Percentiles rank a stretch among this genome's conserved stretches.
Conservation (phyloP, 2,888 invertebrate genomes). For the Polietes domitor region DNA sequence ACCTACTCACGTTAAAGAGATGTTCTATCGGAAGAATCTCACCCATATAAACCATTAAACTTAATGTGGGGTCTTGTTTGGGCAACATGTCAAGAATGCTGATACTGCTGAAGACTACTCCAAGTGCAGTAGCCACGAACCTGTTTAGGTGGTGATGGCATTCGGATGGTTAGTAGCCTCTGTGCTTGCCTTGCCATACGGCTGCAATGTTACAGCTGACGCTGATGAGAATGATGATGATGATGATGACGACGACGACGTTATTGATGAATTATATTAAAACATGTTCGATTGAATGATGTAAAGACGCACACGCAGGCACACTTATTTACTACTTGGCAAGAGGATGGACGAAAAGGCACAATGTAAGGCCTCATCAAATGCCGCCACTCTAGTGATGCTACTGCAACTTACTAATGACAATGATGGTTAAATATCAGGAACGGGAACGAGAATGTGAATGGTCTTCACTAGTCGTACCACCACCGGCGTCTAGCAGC, state of each 20-base stretch:
- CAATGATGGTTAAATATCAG: conserved; percentile 32
- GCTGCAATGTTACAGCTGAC: conserved; percentile 24
- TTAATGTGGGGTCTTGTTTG: conserved; percentile 53
- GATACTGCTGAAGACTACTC: conserved; percentile 16
- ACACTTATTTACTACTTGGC: not conserved
- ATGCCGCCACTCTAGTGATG: conserved; percentile 21
- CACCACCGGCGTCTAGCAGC: conserved; percentile 6
- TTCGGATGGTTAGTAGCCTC: conserved; percentile 27
- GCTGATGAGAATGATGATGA: conserved; percentile 1
- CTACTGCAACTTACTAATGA: conserved; percentile 29
- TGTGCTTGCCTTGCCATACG: conserved; percentile 3
- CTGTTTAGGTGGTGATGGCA: conserved; percentile 50
- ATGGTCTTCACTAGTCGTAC: conserved; percentile 6
- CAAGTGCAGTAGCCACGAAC: conserved; percentile 24
- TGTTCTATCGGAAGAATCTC: conserved; percentile 8
- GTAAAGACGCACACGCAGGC: not conserved
- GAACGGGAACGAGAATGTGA: conserved; percentile 10
- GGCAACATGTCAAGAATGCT: conserved; percentile 43
- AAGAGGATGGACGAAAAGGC: not conserved
- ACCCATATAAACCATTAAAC: conserved; percentile 40
- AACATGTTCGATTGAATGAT: conserved; percentile 48
- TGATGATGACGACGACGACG: conserved; percentile 5
- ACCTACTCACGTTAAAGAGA: conserved; percentile 23
- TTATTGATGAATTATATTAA: conserved; percentile 55
- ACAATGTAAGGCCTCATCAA: conserved; percentile 56